Evolutionary conservation across 2,797 vertebrate genomes (phyloP).

Genomic region (Poliocrania exsul): DNA sequence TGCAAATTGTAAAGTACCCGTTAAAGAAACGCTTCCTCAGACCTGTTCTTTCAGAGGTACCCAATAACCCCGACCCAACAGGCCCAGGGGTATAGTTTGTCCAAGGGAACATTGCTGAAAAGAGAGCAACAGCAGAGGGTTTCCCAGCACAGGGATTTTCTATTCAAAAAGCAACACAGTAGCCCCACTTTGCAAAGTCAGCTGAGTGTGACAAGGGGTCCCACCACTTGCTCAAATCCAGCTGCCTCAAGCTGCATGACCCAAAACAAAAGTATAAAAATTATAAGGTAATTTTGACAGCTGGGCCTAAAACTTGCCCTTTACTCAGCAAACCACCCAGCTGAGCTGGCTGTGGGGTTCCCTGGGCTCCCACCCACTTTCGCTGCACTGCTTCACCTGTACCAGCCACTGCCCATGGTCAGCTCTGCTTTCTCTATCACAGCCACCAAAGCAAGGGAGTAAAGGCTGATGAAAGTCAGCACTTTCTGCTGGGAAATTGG

Average conservation of each 20-base stretch:
- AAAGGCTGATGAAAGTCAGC: neutral
- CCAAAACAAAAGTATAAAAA: neutral
- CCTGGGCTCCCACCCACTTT: rapidly evolving
- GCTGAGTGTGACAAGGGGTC: neutral
- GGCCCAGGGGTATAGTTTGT: rapidly evolving
- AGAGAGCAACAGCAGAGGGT: neutral
- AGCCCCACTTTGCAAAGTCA: rapidly evolving
- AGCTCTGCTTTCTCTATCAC: neutral
- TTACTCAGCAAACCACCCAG: neutral
- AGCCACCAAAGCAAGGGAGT: neutral
- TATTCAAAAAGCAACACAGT: neutral
- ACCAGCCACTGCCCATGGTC: rapidly evolving
- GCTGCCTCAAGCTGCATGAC: rapidly evolving
- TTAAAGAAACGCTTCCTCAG: neutral
- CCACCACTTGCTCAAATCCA: rapidly evolving
- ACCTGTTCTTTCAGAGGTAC: neutral
- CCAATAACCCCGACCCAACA: neutral
- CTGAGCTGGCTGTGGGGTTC: rapidly evolving
- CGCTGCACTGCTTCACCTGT: neutral
- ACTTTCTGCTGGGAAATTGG: neutral
- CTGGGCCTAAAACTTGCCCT: neutral
- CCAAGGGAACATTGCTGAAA: neutral
- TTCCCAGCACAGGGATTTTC: neutral
- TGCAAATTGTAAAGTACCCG: neutral
- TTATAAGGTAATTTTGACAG: neutral